Conservation (phyloP, 2,113 vertebrate species). For the Saguinus imperator region DNA sequence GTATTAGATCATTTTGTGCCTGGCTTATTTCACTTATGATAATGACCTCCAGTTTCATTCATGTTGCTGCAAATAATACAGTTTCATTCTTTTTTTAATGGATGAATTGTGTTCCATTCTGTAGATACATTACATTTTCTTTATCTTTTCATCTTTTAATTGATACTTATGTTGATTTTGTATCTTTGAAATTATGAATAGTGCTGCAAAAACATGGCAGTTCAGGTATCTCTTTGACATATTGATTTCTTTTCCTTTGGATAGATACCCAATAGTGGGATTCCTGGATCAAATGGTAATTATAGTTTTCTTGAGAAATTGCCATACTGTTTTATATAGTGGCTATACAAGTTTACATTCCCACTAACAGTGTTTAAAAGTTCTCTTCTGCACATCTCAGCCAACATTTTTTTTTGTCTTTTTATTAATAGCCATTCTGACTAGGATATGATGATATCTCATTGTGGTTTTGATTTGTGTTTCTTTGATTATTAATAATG, state of each 20-base stretch:
- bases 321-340: neutral
- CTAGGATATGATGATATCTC: neutral
- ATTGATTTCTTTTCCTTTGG: neutral
- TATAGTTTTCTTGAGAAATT: neutral
- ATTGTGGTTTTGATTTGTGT: neutral
- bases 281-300: neutral
- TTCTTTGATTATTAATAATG: neutral
- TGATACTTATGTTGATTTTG: neutral
- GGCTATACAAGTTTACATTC: neutral
- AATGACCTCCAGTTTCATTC: neutral
- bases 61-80: neutral
- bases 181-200: neutral
- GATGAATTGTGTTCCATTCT: no score
- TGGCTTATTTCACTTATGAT: neutral
- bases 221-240: neutral
- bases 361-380: neutral
- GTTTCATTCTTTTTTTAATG: neutral
- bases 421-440: neutral
- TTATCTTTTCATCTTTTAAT: neutral
- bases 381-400: neutral
- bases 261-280: neutral
- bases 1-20: neutral
- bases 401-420: neutral
- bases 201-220: neutral
- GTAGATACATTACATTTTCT: no score